Conservation (phyloP, 2,797 vertebrate genomes). For the Benthosema pterotum region DNA sequence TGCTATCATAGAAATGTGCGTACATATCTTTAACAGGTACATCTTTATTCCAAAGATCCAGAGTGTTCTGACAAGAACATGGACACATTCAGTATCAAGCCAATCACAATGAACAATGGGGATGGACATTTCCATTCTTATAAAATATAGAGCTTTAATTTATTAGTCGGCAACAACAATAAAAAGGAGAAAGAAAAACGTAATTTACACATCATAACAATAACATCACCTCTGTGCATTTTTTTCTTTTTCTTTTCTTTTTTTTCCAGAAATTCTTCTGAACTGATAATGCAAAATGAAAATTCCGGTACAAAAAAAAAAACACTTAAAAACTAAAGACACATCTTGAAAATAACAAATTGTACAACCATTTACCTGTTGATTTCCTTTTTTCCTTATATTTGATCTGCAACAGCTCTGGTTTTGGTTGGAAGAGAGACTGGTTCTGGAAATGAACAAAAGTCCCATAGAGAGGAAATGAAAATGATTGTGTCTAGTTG, state of each 20-base stretch:
- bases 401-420: constrained; percentile 31
- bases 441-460: constrained; percentile 47
- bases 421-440: constrained; percentile 40
- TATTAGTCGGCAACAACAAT: constrained; percentile 84
- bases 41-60: constrained; percentile 76
- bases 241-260: constrained; percentile 50
- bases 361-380: constrained; percentile 59
- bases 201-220: constrained; percentile 81
- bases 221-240: constrained; percentile 79
- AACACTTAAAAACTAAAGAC: constrained; percentile 68
- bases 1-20: constrained; percentile 65
- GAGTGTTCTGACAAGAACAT: constrained; percentile 66
- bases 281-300: constrained; percentile 60
- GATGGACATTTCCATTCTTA: constrained; percentile 78
- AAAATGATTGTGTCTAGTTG: constrained; percentile 35
- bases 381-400: constrained; percentile 32
- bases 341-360: constrained; percentile 70
- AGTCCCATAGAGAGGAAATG: constrained; percentile 43
- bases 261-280: constrained; percentile 57
- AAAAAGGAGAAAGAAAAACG: constrained; percentile 70
- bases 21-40: constrained; percentile 70
- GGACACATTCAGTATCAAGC: constrained; percentile 68
- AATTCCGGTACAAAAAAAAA: constrained; percentile 55
- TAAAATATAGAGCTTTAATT: constrained; percentile 89
- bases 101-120: constrained; percentile 72